These are phyloP conservation scores for Pterostichus niger DNA, from an alignment of 2,888 invertebrate genomes.

Conservation along the genomic window DNA sequence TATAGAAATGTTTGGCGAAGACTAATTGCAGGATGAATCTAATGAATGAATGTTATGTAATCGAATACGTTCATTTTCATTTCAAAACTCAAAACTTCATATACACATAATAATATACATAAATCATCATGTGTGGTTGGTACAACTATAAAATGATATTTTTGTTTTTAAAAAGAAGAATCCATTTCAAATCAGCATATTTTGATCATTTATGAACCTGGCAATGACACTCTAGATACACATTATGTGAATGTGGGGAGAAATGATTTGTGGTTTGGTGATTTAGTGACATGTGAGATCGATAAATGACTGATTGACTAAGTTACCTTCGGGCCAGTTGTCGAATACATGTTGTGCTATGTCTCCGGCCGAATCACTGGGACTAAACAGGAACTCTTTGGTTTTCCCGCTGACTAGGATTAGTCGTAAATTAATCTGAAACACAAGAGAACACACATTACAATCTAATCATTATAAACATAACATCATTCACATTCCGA, in stretches of 20 bases:
- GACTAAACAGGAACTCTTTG: constrained; percentile 98
- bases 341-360: constrained; percentile 99
- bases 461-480: too few relatives aligned
- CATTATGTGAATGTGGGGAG: background rate
- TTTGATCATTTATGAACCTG: constrained; percentile 12
- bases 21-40: too few relatives aligned
- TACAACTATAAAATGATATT: too few relatives aligned
- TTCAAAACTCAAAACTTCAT: too few relatives aligned
- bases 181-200: constrained; percentile 46
- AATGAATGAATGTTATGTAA: too few relatives aligned
- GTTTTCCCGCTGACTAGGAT: constrained; percentile 99
- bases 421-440: constrained; percentile 98
- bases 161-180: background rate
- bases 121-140: too few relatives aligned
- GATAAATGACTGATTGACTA: constrained; percentile 16
- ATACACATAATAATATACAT: too few relatives aligned
- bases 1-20: too few relatives aligned
- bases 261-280: background rate
- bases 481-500: too few relatives aligned
- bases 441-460: constrained; percentile 73
- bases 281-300: constrained; percentile 13
- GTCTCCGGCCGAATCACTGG: constrained; percentile 98
- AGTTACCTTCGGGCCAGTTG: constrained; percentile 98
- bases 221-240: background rate
- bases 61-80: too few relatives aligned